Evolutionary conservation across 2,888 invertebrate species (phyloP), one percentile per base, ranked within the genome.

Genomic region (Campoplex nolae): DNA sequence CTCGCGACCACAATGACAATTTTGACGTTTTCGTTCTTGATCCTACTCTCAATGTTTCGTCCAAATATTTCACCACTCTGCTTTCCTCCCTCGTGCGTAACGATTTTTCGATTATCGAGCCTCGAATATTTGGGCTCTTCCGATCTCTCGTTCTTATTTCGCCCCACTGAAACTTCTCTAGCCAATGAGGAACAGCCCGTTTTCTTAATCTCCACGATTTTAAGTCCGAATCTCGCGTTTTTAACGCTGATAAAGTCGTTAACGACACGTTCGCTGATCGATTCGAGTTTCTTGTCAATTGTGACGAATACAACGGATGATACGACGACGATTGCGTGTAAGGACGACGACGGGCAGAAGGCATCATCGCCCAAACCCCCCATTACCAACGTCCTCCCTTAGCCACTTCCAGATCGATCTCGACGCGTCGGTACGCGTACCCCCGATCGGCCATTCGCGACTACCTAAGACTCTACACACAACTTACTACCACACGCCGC

Each of bases 311-410:
- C 84, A 56, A 82, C 73, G 88, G 88, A 83, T 84, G 86, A 85
- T 83, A 88, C 75, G 76, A 76, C 88, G 90, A 91, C 91, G 92
- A 90, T 91, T 92, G 90, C 90, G 92, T 87, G 91, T 90, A 91
- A 92, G 91, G 92, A 92, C 91, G 91, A 90, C 91, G 90, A 93
- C 92, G 92, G 92, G 93, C 93, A 94, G 92, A 93, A 94, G 93
- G 94, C 94, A 94, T 94, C 93, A 93, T 94, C 93, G 93, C 93
- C 94, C 91, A 93, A 93, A 92, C 91, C 93, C 93, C 94, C 93
- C 94, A 94, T 94, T 93, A 94, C 94, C 94, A 94, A 90, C 89
- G 91, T 90, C 90, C 93, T 75, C 87, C 87, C 84, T 78, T 87
- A 32, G 78, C 82, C 84, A 89, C 90, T 90, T 91, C 90, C 89